These are phyloP conservation scores for Penelope pileata DNA, from an alignment of 2,113 vertebrate genomes.

Conservation along the genomic window DNA sequence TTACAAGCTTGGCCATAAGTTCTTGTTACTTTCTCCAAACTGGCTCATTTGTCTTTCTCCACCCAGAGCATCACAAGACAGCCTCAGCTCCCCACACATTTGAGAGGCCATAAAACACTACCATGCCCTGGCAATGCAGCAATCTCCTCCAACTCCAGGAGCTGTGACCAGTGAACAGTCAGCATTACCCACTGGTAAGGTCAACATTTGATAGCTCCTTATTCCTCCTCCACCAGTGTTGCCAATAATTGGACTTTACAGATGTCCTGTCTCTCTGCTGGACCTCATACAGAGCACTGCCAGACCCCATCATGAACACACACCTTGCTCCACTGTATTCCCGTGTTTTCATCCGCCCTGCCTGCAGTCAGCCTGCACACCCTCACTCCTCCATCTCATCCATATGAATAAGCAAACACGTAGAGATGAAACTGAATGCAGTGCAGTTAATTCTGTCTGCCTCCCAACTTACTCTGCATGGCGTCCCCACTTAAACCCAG, in stretches of 20 bases:
- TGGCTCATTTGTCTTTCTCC: neutral
- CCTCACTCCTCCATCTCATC: neutral
- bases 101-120: neutral
- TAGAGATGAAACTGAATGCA: neutral
- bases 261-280: neutral
- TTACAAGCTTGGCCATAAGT: neutral
- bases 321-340: accelerated
- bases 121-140: neutral
- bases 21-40: neutral
- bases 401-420: neutral
- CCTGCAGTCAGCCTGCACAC: neutral
- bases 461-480: neutral
- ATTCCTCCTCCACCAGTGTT: neutral
- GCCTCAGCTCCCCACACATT: neutral
- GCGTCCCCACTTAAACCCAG: neutral
- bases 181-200: neutral
- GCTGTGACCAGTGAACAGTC: neutral
- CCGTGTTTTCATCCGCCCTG: neutral
- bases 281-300: neutral
- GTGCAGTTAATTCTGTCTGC: neutral
- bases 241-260: accelerated
- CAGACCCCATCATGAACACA: neutral
- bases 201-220: neutral
- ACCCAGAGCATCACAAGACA: neutral
- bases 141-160: neutral